These are phyloP conservation scores for Thysanoteuthis rhombus DNA, from an alignment of 2,888 invertebrate genomes.

Conservation along the genomic window DNA sequence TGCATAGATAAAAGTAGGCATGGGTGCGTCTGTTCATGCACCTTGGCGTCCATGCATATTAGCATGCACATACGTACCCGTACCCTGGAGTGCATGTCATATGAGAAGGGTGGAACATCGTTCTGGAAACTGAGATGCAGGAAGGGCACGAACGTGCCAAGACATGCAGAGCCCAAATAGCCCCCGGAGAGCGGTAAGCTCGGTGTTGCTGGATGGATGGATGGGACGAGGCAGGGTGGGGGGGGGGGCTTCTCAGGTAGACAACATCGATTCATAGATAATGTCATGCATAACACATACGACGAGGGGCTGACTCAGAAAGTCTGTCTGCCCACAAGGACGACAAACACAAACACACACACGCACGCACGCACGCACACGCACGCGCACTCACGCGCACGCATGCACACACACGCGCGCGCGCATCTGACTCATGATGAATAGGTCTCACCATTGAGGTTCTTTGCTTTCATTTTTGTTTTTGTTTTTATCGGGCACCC, in stretches of 20 bases:
- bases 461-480: background rate
- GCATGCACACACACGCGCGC: too few species aligned
- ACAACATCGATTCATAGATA: background rate
- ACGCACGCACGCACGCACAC: too few species aligned
- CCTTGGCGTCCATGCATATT: background rate
- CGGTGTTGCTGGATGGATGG: background rate
- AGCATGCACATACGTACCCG: background rate
- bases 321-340: background rate
- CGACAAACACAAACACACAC: too few species aligned
- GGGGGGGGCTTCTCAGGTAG: background rate
- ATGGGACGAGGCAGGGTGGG: background rate
- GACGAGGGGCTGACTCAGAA: background rate
- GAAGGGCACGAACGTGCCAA: background rate
- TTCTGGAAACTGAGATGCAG: background rate
- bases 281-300: background rate
- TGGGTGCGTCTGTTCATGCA: background rate
- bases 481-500: background rate
- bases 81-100: background rate
- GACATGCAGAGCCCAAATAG: background rate
- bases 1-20: background rate
- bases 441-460: background rate
- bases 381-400: too few species aligned
- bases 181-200: background rate
- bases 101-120: background rate
- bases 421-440: background rate